A percentile compares a stretch with the other conserved stretches of the same genome.
Conservation (phyloP, 2,888 invertebrate genomes). For the Hoplodrina ambigua region DNA sequence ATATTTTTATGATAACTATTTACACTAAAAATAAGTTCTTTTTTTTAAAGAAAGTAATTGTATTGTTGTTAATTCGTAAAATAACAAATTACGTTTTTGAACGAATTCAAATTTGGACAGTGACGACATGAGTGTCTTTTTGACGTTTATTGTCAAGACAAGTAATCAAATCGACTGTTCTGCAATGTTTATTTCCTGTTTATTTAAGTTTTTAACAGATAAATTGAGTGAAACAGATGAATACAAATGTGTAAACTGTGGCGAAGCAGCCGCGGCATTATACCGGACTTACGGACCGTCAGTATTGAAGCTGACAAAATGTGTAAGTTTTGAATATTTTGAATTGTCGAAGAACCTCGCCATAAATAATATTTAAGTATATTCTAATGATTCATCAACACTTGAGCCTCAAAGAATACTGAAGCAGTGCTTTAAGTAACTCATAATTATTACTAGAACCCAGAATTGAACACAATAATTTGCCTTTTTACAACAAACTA, state of each 20-base stretch:
- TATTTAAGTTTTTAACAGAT: neutral
- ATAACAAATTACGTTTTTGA: too few species aligned
- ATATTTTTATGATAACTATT: too few species aligned
- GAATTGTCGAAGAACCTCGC: neutral
- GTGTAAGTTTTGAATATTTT: conserved; percentile 90
- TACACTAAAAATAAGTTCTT: too few species aligned
- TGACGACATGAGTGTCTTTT: neutral
- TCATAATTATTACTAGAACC: too few species aligned
- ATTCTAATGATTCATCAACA: too few species aligned
- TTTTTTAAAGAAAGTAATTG: too few species aligned
- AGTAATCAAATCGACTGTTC: neutral
- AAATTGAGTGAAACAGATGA: conserved; percentile 67
- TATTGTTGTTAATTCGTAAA: too few species aligned
- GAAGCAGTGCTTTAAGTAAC: too few species aligned
- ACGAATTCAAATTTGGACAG: conserved; percentile 1
- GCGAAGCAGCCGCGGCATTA: conserved; percentile 90
- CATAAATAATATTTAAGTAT: neutral
- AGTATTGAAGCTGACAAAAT: conserved; percentile 93
- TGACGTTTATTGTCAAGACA: conserved; percentile 13
- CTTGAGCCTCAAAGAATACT: too few species aligned
- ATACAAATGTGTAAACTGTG: conserved; percentile 93
- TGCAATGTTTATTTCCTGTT: conserved; percentile 7
- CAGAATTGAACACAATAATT: too few species aligned
- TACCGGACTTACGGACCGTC: conserved; percentile 93
- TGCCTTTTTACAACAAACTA: too few species aligned